Percentiles rank a stretch among this genome's conserved stretches.
phyloP scores from a whole-genome alignment of 1,140 invertebrate species.

The Lasioglossum albipes region DNA sequence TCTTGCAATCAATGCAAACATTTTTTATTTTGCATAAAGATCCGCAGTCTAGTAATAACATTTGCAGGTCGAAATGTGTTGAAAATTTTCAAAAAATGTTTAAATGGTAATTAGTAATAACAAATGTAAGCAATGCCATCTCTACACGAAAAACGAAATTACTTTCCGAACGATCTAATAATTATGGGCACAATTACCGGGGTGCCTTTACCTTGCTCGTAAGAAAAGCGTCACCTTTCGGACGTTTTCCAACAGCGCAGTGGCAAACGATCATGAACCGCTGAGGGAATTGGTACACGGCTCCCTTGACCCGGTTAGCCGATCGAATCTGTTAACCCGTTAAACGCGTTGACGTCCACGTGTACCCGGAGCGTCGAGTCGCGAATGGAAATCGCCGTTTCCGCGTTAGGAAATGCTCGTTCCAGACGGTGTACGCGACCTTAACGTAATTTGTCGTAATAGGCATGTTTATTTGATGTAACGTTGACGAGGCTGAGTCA shows the following conservation, averaged over 20 bases:
- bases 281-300: neutral
- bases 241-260: neutral
- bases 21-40: too few relatives aligned
- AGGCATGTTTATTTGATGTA: slow-evolving; percentile 41
- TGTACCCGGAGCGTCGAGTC: neutral
- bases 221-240: too few relatives aligned
- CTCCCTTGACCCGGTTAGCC: neutral
- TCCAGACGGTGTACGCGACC: slow-evolving; percentile 19
- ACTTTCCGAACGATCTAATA: too few relatives aligned
- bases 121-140: too few relatives aligned
- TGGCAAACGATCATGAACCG: neutral
- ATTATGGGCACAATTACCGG: too few relatives aligned
- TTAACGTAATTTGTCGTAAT: slow-evolving; percentile 43
- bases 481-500: slow-evolving; percentile 26
- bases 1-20: too few relatives aligned
- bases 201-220: too few relatives aligned
- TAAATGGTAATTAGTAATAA: too few relatives aligned
- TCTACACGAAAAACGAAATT: too few relatives aligned
- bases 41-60: too few relatives aligned
- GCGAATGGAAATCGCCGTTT: slow-evolving; percentile 25
- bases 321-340: neutral
- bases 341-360: neutral
- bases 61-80: too few relatives aligned
- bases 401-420: slow-evolving; percentile 18
- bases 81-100: too few relatives aligned